Evolutionary conservation across 2,797 vertebrate species (phyloP).

Genomic region (Acomys russatus): DNA sequence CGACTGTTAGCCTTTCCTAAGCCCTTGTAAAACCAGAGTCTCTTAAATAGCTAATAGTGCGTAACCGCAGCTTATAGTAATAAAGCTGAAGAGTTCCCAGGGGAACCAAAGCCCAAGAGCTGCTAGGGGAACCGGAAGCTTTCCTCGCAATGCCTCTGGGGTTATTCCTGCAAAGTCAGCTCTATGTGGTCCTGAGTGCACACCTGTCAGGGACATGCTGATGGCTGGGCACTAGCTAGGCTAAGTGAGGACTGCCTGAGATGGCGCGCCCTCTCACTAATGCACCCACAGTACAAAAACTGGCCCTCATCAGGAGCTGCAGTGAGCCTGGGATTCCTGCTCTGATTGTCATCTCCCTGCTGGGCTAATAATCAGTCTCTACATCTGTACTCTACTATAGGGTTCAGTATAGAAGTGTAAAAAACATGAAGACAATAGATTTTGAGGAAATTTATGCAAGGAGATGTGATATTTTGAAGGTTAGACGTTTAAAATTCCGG

Average conservation of each 20-base stretch:
- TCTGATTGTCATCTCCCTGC: background rate
- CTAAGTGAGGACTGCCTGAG: background rate
- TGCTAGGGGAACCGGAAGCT: background rate
- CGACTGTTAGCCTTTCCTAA: slow-evolving; percentile 11
- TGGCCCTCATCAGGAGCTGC: background rate
- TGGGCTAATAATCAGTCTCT: background rate
- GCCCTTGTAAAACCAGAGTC: slow-evolving; percentile 52
- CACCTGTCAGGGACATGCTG: background rate
- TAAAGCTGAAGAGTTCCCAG: background rate
- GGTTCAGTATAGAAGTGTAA: background rate
- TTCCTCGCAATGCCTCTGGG: slow-evolving; percentile 20
- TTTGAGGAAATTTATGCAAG: background rate
- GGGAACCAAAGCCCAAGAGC: background rate
- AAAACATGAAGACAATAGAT: background rate
- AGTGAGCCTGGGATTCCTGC: background rate
- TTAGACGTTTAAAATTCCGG: background rate
- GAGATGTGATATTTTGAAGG: background rate
- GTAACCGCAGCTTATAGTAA: slow-evolving; percentile 59
- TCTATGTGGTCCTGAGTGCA: background rate
- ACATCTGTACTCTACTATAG: background rate
- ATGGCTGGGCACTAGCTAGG: background rate
- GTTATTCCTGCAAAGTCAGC: slow-evolving; percentile 73
- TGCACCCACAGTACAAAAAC: background rate
- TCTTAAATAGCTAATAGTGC: slow-evolving; percentile 39
- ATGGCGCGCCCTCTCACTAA: background rate